These are phyloP conservation scores for Abscondita cerata DNA, from an alignment of 2,888 invertebrate genomes.

Conservation along the genomic window DNA sequence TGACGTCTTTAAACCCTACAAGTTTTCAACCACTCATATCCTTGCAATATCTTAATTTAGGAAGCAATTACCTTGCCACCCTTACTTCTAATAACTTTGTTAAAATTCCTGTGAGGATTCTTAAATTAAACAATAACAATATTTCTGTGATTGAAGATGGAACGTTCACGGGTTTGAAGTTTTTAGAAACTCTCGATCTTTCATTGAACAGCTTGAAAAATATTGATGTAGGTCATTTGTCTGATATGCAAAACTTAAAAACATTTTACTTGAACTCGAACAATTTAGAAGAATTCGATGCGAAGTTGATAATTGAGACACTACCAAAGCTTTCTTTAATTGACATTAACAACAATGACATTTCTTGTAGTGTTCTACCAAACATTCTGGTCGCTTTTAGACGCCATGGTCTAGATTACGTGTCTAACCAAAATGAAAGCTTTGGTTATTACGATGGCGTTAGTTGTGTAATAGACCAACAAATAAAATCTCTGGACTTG, in stretches of 20 bases:
- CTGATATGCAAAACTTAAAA: background rate
- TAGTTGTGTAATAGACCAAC: constrained; percentile 4
- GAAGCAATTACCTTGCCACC: background rate
- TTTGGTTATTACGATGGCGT: constrained; percentile 11
- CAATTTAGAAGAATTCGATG: background rate
- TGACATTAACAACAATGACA: constrained; percentile 17
- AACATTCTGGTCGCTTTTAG: background rate
- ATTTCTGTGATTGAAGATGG: background rate
- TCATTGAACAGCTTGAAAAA: background rate
- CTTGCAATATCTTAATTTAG: background rate
- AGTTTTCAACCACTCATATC: background rate
- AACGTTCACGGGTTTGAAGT: background rate
- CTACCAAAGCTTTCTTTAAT: background rate
- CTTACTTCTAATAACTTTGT: too few species aligned
- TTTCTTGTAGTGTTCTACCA: constrained; percentile 5
- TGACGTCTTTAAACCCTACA: background rate
- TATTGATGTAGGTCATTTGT: background rate
- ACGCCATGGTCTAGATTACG: background rate
- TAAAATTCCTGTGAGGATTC: too few species aligned
- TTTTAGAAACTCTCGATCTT: background rate
- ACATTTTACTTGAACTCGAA: background rate
- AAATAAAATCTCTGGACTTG: background rate
- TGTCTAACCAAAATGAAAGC: background rate
- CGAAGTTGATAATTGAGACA: background rate
- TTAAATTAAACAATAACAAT: background rate